A percentile compares a stretch with the other conserved stretches of the same genome.
These are phyloP conservation scores for Buphagus erythrorhynchus DNA, from an alignment of 2,797 vertebrate species.

Conservation along the genomic window DNA sequence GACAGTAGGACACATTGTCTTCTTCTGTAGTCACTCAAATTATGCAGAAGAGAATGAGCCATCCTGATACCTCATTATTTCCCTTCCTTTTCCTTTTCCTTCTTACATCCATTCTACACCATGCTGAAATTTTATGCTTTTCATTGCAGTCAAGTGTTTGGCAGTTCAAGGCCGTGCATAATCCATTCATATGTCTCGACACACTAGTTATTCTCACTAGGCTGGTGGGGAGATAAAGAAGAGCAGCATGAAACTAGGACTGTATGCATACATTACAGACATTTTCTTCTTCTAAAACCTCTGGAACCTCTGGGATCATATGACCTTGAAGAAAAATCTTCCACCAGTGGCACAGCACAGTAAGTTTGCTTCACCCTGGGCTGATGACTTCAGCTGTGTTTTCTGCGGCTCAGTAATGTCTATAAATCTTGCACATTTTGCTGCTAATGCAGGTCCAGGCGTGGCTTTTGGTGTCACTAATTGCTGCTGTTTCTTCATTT, in stretches of 20 bases:
- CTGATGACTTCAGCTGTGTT: background rate
- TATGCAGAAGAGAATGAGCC: background rate
- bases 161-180: background rate
- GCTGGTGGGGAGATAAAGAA: background rate
- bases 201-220: background rate
- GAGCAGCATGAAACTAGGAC: background rate
- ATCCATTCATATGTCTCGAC: background rate
- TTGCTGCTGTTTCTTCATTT: background rate
- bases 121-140: background rate
- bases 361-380: background rate
- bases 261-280: accelerated
- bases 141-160: background rate
- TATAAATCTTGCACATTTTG: background rate
- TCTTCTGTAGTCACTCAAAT: background rate
- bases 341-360: background rate
- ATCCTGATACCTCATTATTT: background rate
- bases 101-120: background rate
- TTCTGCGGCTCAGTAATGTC: background rate
- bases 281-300: background rate
- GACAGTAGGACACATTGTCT: background rate
- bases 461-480: background rate
- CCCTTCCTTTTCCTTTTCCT: background rate
- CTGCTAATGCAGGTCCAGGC: background rate
- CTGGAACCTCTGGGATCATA: background rate
- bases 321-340: slow-evolving; percentile 22